Conservation (phyloP, 2,113 vertebrate species). For the Lycocorax pyrrhopterus region DNA sequence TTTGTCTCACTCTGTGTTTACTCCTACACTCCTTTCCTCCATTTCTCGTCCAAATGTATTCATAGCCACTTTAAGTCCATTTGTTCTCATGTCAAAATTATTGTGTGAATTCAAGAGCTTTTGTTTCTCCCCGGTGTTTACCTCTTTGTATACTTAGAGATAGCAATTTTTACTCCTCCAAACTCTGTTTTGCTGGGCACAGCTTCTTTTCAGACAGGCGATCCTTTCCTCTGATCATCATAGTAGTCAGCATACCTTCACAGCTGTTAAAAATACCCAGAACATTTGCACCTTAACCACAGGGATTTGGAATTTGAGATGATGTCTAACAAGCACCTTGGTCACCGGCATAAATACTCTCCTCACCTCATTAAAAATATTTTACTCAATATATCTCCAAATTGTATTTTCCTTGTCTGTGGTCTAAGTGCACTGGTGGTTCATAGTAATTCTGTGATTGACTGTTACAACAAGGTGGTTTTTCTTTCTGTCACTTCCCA, state of each 20-base stretch:
- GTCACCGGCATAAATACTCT: neutral
- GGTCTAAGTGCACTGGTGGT: neutral
- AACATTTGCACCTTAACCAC: neutral
- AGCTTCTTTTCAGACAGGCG: neutral
- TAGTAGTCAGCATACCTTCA: neutral
- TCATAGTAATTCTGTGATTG: conserved; percentile 7
- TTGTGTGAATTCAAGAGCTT: neutral
- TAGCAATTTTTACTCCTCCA: neutral
- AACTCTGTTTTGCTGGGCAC: neutral
- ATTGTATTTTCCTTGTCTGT: neutral
- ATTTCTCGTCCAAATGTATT: neutral
- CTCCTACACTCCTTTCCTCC: neutral
- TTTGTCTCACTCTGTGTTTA: neutral
- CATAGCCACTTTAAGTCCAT: neutral
- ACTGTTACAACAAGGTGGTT: neutral
- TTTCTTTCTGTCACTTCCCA: conserved; percentile 29
- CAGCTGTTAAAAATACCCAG: neutral
- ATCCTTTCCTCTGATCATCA: neutral
- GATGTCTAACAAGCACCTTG: neutral
- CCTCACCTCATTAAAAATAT: neutral
- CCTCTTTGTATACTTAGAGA: neutral
- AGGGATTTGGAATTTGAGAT: neutral
- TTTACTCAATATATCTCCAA: neutral
- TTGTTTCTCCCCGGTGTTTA: neutral
- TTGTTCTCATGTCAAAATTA: conserved; percentile 11